phyloP scores from a whole-genome alignment of 2,113 vertebrate species.

The Rhabdomys dilectus region DNA sequence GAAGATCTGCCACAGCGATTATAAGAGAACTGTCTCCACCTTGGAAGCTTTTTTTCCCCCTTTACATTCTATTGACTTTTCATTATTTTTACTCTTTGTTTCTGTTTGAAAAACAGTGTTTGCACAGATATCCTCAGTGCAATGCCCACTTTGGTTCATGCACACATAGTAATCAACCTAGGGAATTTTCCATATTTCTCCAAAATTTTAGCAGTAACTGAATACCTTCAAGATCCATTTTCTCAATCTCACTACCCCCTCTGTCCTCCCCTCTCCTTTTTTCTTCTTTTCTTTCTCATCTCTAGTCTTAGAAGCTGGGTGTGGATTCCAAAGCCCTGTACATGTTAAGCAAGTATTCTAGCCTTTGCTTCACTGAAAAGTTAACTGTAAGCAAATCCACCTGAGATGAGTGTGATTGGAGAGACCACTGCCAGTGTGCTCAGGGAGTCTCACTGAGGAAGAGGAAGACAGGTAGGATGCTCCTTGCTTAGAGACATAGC shows the following conservation, averaged over 20 bases:
- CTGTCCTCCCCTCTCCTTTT: not conserved
- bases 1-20: fast-evolving
- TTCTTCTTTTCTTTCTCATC: not conserved
- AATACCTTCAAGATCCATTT: not conserved
- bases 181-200: not conserved
- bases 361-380: not conserved
- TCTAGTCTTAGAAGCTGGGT: not conserved
- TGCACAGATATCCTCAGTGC: not conserved
- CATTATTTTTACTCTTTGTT: not conserved
- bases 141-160: not conserved
- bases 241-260: too few species aligned
- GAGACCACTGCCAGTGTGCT: too few species aligned
- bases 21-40: fast-evolving
- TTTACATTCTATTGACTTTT: not conserved
- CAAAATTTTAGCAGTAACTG: not conserved
- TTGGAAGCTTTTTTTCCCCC: not conserved
- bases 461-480: not conserved
- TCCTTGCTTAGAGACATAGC: too few species aligned
- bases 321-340: not conserved
- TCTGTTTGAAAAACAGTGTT: not conserved
- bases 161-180: not conserved
- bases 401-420: not conserved
- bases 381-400: not conserved
- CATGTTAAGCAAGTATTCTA: too few species aligned
- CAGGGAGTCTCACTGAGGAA: not conserved